Evolutionary conservation across 2,888 invertebrate species (phyloP).

Genomic region (Cataglyphis altisquamis): DNA sequence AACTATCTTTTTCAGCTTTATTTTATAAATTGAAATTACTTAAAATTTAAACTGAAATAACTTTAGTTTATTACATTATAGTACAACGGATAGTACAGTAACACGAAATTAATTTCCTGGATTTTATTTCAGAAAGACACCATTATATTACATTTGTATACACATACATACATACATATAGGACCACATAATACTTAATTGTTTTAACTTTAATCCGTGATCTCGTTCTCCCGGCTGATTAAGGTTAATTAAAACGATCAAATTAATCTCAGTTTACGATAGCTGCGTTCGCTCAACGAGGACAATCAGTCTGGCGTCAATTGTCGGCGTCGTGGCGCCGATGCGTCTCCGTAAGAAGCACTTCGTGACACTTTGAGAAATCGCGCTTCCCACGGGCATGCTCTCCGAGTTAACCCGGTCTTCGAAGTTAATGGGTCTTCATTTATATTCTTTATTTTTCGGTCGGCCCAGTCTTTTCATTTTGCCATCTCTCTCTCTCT

Average conservation of each 20-base stretch:
- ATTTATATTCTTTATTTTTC: constrained; percentile 41
- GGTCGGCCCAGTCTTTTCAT: constrained; percentile 3
- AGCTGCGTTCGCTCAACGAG: background rate
- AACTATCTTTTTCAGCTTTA: background rate
- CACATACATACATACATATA: background rate
- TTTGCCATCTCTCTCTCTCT: background rate
- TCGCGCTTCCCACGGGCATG: constrained; percentile 37
- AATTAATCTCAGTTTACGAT: constrained; percentile 42
- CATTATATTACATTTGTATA: background rate
- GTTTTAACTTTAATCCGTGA: background rate
- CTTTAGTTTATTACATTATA: background rate
- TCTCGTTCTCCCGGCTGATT: background rate
- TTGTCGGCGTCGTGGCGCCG: constrained; percentile 35
- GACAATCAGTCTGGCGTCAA: constrained; percentile 17
- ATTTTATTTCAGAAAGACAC: background rate
- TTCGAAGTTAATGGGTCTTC: constrained; percentile 38
- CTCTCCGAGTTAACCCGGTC: constrained; percentile 40
- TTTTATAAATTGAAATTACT: background rate
- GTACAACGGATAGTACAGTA: background rate
- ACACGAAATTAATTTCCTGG: background rate
- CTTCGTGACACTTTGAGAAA: constrained; percentile 49
- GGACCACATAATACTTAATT: background rate
- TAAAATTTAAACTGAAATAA: background rate
- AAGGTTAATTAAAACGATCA: background rate
- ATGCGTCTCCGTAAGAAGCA: constrained; percentile 38